Conservation (phyloP, 1,140 invertebrate genomes). For the Grapholita molesta region DNA sequence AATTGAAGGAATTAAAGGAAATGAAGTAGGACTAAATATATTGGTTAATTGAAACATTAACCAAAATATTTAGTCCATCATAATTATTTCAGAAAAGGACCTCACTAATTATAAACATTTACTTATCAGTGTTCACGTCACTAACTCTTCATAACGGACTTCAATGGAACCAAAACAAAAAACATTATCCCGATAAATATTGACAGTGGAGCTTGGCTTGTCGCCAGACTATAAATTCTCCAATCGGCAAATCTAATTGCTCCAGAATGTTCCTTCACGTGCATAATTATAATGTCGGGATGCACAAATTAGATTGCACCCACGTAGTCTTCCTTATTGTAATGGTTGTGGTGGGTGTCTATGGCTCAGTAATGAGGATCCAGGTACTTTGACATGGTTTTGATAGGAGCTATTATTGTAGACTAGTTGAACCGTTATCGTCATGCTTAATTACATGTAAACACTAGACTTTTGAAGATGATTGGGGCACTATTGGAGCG, state of each 20-base stretch:
- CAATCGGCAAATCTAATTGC: conserved; percentile 5
- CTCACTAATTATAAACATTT: too few relatives aligned
- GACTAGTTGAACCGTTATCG: too few relatives aligned
- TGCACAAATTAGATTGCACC: conserved; percentile 6
- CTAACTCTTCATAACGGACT: neutral
- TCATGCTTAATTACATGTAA: too few relatives aligned
- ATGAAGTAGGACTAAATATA: too few relatives aligned
- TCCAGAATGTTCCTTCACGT: neutral
- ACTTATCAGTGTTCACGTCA: neutral
- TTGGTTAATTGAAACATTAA: too few relatives aligned
- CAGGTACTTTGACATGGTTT: neutral
- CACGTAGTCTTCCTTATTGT: neutral
- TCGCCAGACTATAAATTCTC: neutral
- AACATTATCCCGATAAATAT: conserved; percentile 5
- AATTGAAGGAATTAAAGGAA: too few relatives aligned
- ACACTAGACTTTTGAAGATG: too few relatives aligned
- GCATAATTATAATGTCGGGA: conserved; percentile 7
- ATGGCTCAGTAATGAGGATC: neutral
- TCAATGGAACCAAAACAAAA: neutral
- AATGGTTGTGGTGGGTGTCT: neutral
- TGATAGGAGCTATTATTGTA: neutral
- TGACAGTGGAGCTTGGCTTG: neutral
- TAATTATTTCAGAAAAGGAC: too few relatives aligned
- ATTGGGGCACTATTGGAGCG: too few relatives aligned
- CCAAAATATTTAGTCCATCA: too few relatives aligned